phyloP scores from a whole-genome alignment of 2,888 invertebrate genomes.

The Bellardia pandia region DNA sequence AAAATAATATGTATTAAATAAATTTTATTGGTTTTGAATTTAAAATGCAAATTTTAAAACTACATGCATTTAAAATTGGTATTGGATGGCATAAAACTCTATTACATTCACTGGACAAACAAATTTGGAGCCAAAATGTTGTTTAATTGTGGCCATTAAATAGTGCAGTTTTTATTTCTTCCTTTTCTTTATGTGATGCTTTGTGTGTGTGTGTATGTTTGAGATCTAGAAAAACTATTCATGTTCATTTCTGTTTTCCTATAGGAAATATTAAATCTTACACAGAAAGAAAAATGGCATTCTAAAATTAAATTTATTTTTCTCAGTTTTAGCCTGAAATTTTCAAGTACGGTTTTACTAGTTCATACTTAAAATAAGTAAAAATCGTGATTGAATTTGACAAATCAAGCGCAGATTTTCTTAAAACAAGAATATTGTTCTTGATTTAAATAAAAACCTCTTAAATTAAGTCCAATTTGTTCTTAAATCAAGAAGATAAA shows the following conservation, averaged over 20 bases:
- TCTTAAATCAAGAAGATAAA: no score
- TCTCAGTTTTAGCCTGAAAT: no score
- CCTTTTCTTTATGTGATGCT: background rate
- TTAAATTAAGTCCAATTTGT: no score
- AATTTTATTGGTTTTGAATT: conserved; percentile 5
- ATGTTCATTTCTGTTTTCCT: background rate
- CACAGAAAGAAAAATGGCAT: no score
- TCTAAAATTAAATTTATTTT: no score
- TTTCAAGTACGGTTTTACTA: no score
- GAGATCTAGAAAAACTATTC: background rate
- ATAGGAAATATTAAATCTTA: background rate
- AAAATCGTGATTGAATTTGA: no score
- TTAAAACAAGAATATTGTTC: no score
- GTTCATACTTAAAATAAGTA: no score
- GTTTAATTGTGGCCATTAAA: conserved; percentile 11
- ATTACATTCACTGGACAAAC: background rate
- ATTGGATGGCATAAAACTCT: background rate
- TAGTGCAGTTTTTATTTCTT: conserved; percentile 3
- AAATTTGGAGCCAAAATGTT: conserved; percentile 48
- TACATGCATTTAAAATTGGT: background rate
- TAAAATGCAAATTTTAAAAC: background rate
- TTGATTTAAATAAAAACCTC: no score
- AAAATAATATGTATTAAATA: background rate
- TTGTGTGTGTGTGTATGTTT: background rate
- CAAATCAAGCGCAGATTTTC: no score